Evolutionary conservation across 2,113 vertebrate species (phyloP).

Genomic region (Microcebus ravelobensis): DNA sequence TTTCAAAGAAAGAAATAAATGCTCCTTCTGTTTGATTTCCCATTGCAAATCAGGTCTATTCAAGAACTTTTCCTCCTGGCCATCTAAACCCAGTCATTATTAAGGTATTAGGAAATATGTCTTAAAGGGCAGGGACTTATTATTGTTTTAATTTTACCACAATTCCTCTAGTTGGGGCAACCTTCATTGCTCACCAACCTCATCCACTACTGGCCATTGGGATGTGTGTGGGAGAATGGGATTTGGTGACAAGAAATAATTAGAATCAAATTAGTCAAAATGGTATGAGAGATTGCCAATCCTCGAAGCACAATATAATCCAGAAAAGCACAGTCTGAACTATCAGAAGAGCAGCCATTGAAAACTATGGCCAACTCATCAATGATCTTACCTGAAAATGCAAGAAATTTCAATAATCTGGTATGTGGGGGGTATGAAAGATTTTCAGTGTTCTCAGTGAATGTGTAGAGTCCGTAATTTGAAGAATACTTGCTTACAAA

Average conservation of each 20-base stretch:
- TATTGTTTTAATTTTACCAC: neutral
- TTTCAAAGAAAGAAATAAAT: neutral
- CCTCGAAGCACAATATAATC: neutral
- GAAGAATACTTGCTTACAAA: neutral
- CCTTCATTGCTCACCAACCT: neutral
- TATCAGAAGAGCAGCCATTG: neutral
- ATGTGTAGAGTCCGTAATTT: neutral
- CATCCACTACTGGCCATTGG: no score
- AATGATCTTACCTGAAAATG: neutral
- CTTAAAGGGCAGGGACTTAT: neutral
- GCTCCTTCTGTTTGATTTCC: neutral
- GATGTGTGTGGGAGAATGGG: neutral
- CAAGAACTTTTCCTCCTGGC: neutral
- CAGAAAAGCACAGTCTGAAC: neutral
- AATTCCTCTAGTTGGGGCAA: neutral
- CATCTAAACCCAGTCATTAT: neutral
- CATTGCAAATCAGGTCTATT: neutral
- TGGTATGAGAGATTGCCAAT: neutral
- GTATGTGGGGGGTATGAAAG: neutral
- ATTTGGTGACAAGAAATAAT: neutral
- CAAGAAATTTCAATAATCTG: neutral
- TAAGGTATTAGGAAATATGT: neutral
- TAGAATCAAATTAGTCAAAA: neutral
- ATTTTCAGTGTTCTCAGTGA: neutral
- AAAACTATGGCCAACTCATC: neutral